A percentile compares a stretch with the other conserved stretches of the same genome.
Conservation (phyloP, 64 coral and sea anemone genomes). For the Acropora yongei region DNA sequence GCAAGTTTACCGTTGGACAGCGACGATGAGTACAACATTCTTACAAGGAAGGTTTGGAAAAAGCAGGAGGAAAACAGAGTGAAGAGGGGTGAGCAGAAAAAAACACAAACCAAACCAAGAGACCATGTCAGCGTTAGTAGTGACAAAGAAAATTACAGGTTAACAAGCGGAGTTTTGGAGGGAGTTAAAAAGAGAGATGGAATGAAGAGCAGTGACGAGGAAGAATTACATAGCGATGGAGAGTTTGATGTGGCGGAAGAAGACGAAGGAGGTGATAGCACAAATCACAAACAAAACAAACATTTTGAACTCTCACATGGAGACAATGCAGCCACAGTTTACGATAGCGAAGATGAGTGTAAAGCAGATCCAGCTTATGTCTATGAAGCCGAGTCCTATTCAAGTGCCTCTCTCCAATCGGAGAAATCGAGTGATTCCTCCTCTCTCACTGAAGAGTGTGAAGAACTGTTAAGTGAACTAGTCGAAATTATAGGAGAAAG, state of each 20-base stretch:
- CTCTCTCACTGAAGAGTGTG: not conserved
- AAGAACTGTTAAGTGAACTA: not conserved
- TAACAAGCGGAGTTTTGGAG: conserved; percentile 26
- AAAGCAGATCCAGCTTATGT: conserved; percentile 35
- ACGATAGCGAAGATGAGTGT: conserved; percentile 12
- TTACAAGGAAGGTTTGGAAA: conserved; percentile 22
- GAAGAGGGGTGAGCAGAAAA: not conserved
- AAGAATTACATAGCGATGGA: conserved; percentile 3
- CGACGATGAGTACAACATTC: conserved; percentile 33
- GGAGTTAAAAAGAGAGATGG: not conserved
- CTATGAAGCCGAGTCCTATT: conserved; percentile 3
- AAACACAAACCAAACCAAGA: not conserved
- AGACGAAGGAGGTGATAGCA: not conserved
- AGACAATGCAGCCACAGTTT: conserved; percentile 2
- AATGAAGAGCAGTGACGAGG: conserved; percentile 25
- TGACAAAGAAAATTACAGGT: conserved; percentile 13
- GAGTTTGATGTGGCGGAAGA: conserved; percentile 1
- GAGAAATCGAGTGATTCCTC: conserved; percentile 11
- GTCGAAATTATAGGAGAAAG: conserved; percentile 4
- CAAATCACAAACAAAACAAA: conserved; percentile 8
- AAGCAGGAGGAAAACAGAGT: not conserved
- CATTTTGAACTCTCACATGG: not conserved
- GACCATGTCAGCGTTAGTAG: not conserved
- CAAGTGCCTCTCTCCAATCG: not conserved
- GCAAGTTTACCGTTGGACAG: conserved; percentile 9